Percentiles rank a stretch among this genome's conserved stretches.
Evolutionary conservation across 2,113 vertebrate genomes (phyloP).

Genomic region (Nothocercus julius): DNA sequence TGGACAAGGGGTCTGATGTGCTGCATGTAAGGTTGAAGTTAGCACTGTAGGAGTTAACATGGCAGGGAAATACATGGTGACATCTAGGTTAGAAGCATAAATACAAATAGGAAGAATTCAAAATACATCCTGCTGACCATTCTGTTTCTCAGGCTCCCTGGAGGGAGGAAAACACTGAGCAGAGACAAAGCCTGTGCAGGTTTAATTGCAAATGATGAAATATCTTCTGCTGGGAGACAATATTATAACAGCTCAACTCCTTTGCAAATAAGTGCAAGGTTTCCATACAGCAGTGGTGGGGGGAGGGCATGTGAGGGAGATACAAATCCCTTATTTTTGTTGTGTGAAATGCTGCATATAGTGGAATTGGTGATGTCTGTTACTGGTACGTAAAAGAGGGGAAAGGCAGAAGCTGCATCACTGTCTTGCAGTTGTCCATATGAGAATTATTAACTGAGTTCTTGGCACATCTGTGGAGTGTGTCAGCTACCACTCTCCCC

Average conservation of each 20-base stretch:
- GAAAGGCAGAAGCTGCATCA: background rate
- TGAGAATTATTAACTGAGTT: background rate
- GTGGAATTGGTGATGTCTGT: background rate
- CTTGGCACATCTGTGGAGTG: background rate
- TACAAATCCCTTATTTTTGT: background rate
- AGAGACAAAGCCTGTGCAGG: background rate
- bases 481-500: background rate
- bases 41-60: background rate
- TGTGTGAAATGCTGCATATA: background rate
- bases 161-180: background rate
- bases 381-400: background rate
- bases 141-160: background rate
- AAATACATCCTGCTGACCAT: conserved; percentile 5
- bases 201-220: background rate
- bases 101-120: background rate
- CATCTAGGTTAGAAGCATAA: background rate
- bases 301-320: background rate
- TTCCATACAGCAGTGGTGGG: background rate
- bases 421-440: background rate
- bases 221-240: background rate
- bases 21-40: background rate
- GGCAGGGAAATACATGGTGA: background rate
- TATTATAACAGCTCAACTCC: background rate
- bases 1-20: background rate
- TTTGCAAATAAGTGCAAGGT: background rate